Conservation (phyloP, 2,113 vertebrate species). For the Pseudorectes ferrugineus region DNA sequence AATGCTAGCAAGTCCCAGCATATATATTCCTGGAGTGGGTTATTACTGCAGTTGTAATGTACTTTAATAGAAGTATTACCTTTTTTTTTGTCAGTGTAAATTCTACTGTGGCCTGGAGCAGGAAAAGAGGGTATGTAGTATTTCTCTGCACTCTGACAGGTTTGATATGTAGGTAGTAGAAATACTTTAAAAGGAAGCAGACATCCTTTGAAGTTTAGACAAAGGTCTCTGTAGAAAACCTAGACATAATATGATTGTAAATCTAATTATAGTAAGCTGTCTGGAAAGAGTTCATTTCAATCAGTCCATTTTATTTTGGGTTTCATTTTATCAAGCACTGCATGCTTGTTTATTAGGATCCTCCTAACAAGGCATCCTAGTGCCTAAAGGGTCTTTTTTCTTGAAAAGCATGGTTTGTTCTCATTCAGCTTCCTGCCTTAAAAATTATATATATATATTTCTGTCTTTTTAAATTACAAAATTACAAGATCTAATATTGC, state of each 20-base stretch:
- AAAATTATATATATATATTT: background rate
- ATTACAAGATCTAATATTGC: background rate
- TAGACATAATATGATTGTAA: conserved; percentile 38
- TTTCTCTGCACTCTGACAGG: conserved; percentile 14
- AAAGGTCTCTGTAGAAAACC: conserved; percentile 30
- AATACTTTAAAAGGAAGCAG: conserved; percentile 43
- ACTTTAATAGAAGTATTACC: background rate
- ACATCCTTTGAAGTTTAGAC: conserved; percentile 53
- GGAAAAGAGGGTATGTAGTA: background rate
- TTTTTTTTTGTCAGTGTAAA: background rate
- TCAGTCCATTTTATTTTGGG: background rate
- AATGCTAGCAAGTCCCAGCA: conserved; percentile 10
- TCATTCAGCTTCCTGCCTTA: background rate
- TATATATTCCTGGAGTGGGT: background rate
- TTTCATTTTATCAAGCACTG: background rate
- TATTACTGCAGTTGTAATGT: background rate
- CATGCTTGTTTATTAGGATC: background rate
- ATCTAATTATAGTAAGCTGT: conserved; percentile 22
- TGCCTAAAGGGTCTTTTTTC: background rate
- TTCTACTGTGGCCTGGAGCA: conserved; percentile 18
- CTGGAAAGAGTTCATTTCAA: conserved; percentile 17
- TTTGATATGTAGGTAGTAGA: conserved; percentile 28
- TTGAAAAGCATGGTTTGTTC: background rate
- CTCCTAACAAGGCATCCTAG: background rate
- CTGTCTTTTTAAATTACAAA: background rate